Base-by-base conservation (phyloP, 2,888 invertebrate genomes). In the Drosophila mettleri region DNA sequence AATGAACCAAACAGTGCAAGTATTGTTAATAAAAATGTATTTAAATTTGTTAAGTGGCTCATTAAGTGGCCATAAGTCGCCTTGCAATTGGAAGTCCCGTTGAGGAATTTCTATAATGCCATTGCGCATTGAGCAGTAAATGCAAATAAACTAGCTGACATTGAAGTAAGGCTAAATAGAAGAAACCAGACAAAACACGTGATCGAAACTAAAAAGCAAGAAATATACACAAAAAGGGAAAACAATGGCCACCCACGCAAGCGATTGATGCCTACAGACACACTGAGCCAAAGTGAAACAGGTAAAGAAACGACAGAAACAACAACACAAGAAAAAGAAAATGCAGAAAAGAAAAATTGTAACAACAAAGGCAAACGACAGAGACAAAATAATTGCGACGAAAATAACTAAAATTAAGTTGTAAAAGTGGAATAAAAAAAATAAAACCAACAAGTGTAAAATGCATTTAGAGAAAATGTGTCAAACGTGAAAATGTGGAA, bases 141-240 rank as follows among this genome's bases (percentile, higher is more conserved):
- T 69, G 75, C 81, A 78, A 78, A 67, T 71, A 71, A 79, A 75
- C 76, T 57, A 27, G 54, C 66, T 79, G 85, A 60, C 87, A 86
- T 85, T 83, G 85, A 69, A 46, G 61, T 64, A 62, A 55, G 46
- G 39, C 61, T 51, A 55, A 38, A 41, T 48, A 46, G 31, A 24
- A 53, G 46, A 29, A 60, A 71, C 20, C 43, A 53, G 52, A 36
- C 53, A 63, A 70, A 80, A 76, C 88, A 78, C 78, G 83, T 84
- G 88, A 88, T 75, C 65, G 71, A 70, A 74, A 61, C 16, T 49
- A 54, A 46, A 29, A 27, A 41, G 66, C 51, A 36, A 57, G 24
- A 46, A 61, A 52, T 10, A 54, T 49, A 49, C 38, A 61, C 63
- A 59, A 61, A 41, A 63, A 61, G 51, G 61, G 57, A 68, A 72